Percentiles rank a stretch among this genome's conserved stretches.
Evolutionary conservation across 2,113 vertebrate species (phyloP).

Genomic region (Rostratula benghalensis): DNA sequence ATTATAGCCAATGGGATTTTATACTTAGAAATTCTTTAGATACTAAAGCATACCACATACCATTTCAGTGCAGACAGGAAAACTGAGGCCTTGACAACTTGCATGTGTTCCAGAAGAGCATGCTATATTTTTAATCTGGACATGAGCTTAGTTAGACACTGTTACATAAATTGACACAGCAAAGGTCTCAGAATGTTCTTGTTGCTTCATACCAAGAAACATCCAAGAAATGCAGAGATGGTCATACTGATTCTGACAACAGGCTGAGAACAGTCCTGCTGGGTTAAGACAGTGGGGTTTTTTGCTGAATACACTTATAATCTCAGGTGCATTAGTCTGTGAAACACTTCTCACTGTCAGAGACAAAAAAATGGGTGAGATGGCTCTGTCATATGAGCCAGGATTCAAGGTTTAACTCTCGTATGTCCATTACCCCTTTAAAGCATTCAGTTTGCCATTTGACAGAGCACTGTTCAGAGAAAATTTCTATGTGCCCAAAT

Average conservation of each 20-base stretch:
- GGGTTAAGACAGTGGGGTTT: background rate
- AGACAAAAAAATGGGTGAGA: background rate
- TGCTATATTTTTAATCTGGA: background rate
- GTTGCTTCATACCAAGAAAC: fast-evolving
- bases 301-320: background rate
- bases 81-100: background rate
- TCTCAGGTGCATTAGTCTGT: background rate
- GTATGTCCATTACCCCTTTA: background rate
- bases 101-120: background rate
- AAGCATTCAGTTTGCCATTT: background rate
- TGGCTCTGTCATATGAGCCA: background rate
- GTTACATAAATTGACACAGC: background rate
- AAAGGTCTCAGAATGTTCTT: background rate
- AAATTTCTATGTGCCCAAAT: background rate
- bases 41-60: background rate
- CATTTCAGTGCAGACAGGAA: background rate
- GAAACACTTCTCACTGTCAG: background rate
- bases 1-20: conserved; percentile 13
- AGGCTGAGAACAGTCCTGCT: background rate
- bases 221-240: background rate
- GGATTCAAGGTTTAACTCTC: background rate
- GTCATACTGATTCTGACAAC: background rate
- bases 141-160: background rate
- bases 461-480: background rate
- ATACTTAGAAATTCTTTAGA: background rate